Evolutionary conservation across 2,113 vertebrate species (phyloP).

Genomic region (Psittacara wagleri): DNA sequence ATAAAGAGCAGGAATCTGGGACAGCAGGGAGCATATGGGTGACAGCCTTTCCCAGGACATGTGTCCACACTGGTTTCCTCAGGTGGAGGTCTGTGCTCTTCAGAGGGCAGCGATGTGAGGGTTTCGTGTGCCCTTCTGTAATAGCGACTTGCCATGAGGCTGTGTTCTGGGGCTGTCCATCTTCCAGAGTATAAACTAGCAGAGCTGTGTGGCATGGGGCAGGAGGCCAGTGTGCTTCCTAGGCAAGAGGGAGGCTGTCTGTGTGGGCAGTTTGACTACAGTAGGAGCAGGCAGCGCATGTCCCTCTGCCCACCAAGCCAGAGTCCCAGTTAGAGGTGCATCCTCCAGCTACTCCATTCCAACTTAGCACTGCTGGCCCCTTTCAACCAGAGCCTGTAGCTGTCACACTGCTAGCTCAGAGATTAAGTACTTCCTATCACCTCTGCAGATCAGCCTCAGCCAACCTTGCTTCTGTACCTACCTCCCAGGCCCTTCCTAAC

Average conservation of each 20-base stretch:
- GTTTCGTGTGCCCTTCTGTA: not conserved
- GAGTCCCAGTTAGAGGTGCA: not conserved
- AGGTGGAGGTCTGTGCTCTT: not conserved
- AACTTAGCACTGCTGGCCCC: not conserved
- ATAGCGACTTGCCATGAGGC: fast-evolving
- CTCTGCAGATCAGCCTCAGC: not conserved
- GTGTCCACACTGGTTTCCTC: not conserved
- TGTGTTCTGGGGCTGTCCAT: not conserved
- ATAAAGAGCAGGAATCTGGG: not conserved
- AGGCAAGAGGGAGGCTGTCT: not conserved
- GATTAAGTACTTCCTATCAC: not conserved
- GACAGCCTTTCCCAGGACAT: not conserved
- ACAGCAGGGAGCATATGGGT: not conserved
- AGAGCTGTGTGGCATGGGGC: fast-evolving
- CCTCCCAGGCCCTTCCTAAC: not conserved
- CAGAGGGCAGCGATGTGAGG: fast-evolving
- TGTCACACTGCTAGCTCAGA: not conserved
- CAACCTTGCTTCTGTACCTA: not conserved
- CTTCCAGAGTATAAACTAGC: not conserved
- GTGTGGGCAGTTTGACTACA: not conserved
- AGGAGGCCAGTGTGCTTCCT: not conserved
- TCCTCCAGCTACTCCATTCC: not conserved
- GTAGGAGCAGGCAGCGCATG: not conserved
- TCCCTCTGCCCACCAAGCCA: not conserved
- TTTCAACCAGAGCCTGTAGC: not conserved